Conservation (phyloP, 2,888 invertebrate species). For the Punctoribates punctum region DNA sequence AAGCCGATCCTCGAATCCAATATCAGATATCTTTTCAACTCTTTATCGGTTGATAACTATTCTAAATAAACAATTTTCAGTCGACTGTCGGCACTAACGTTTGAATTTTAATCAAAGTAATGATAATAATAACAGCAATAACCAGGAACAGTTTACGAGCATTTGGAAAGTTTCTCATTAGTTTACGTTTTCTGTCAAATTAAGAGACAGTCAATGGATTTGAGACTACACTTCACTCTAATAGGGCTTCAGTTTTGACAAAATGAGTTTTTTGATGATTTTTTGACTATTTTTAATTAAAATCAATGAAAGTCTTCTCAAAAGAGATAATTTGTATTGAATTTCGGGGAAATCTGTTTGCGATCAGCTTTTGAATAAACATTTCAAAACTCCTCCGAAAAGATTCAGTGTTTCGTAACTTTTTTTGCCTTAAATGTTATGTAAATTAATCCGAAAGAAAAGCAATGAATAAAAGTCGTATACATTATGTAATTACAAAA, state of each 20-base stretch:
- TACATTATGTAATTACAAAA: neutral
- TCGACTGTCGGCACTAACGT: neutral
- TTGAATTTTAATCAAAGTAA: neutral
- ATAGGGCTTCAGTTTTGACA: neutral
- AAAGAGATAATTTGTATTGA: neutral
- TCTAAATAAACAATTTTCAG: conserved; percentile 10
- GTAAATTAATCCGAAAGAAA: conserved; percentile 15
- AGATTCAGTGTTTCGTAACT: neutral
- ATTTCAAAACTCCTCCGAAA: neutral
- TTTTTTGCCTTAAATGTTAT: neutral
- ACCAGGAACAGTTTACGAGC: too few relatives aligned
- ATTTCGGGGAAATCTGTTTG: neutral
- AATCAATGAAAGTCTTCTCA: neutral
- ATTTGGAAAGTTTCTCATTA: too few relatives aligned
- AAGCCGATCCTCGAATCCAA: too few relatives aligned
- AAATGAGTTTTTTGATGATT: neutral
- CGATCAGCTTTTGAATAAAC: neutral
- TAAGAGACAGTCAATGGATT: too few relatives aligned
- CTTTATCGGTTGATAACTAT: neutral
- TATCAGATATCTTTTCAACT: neutral
- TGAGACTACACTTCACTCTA: too few relatives aligned
- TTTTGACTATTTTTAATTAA: neutral
- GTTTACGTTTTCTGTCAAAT: too few relatives aligned
- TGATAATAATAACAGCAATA: too few relatives aligned
- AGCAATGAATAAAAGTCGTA: neutral